A percentile compares a stretch with the other conserved stretches of the same genome.
These are phyloP conservation scores for Drosophila jambulina DNA, from an alignment of 1,140 invertebrate genomes.

Conservation along the genomic window DNA sequence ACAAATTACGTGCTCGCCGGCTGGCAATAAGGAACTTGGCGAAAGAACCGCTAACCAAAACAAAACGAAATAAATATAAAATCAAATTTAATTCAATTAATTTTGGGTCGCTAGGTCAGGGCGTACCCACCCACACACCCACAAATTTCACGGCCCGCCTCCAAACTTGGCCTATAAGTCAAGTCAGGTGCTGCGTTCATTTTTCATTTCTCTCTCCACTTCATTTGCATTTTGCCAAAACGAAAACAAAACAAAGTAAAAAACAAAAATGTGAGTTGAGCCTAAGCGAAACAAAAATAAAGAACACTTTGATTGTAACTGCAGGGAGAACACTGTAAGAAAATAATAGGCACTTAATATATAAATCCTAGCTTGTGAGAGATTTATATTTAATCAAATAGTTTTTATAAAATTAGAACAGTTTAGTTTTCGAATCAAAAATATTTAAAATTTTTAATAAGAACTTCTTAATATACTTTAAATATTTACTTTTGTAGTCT, in stretches of 20 bases:
- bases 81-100: constrained; percentile 79
- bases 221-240: constrained; percentile 74
- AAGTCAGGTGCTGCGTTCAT: constrained; percentile 72
- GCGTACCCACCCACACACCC: neutral
- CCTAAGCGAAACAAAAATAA: constrained; percentile 46
- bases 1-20: constrained; percentile 47
- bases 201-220: constrained; percentile 69
- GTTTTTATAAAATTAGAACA: neutral
- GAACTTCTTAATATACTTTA: neutral
- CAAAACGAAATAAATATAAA: constrained; percentile 58
- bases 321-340: neutral
- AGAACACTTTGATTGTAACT: constrained; percentile 22
- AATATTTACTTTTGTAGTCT: neutral
- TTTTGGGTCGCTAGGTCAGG: constrained; percentile 75
- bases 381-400: neutral
- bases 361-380: too few species aligned
- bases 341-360: neutral
- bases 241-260: constrained; percentile 40
- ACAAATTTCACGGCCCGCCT: constrained; percentile 1
- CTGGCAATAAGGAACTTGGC: constrained; percentile 23
- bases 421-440: neutral
- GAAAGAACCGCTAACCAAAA: constrained; percentile 44
- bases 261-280: constrained; percentile 21
- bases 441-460: neutral
- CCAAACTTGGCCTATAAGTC: constrained; percentile 19